A percentile compares a stretch with the other conserved stretches of the same genome.
phyloP scores from a whole-genome alignment of 2,888 invertebrate genomes.

The Kuschelorhynchus macadamiae region DNA sequence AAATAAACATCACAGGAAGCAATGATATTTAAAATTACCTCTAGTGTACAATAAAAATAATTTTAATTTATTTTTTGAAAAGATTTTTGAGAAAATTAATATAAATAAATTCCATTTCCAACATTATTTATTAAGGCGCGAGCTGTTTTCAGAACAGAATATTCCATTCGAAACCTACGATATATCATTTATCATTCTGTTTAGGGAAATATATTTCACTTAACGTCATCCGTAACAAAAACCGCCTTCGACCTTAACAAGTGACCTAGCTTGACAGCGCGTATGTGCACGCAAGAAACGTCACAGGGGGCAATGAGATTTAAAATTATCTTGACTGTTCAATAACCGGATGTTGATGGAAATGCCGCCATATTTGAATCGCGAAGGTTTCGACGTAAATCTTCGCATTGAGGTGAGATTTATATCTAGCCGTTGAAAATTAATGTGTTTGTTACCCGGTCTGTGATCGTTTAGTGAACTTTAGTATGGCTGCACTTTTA shows the following conservation, averaged over 20 bases:
- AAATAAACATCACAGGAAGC: no score
- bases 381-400: conserved; percentile 57
- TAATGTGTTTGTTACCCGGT: conserved; percentile 55
- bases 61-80: no score
- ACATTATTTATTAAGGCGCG: conserved; percentile 14
- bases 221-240: conserved; percentile 32
- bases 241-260: conserved; percentile 30
- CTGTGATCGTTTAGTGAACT: conserved; percentile 26
- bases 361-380: conserved; percentile 23
- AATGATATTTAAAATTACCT: no score
- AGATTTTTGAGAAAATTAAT: no score
- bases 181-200: conserved; percentile 38
- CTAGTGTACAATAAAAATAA: no score
- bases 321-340: conserved; percentile 51
- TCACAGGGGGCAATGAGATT: conserved; percentile 42
- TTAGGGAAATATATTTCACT: conserved; percentile 27
- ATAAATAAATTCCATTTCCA: background rate
- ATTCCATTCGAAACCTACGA: conserved; percentile 24
- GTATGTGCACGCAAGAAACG: conserved; percentile 34
- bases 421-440: conserved; percentile 57
- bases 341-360: conserved; percentile 52
- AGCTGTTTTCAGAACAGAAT: background rate
- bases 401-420: conserved; percentile 59
- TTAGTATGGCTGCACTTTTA: background rate
- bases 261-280: conserved; percentile 39